Evolutionary conservation across 2,113 vertebrate genomes (phyloP).

Genomic region (Heterochromis multidens): DNA sequence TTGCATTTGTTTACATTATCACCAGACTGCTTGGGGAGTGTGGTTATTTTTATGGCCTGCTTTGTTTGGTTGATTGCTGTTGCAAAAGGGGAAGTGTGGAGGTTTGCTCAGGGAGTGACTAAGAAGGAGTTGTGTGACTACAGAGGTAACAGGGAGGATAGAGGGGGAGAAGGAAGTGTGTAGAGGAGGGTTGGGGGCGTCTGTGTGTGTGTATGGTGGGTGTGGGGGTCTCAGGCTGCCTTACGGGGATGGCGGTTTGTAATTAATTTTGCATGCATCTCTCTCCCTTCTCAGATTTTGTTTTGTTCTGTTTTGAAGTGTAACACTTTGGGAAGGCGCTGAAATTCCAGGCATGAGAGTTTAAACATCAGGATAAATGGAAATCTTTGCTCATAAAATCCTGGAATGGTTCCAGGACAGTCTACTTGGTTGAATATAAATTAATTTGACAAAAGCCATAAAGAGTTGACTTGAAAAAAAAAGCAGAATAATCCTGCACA

Average conservation of each 20-base stretch:
- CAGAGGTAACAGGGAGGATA: slow-evolving; percentile 34
- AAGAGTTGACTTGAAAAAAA: background rate
- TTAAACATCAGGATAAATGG: slow-evolving; percentile 15
- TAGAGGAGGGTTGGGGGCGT: background rate
- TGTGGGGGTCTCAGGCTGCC: slow-evolving; percentile 28
- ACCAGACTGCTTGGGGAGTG: slow-evolving; percentile 52
- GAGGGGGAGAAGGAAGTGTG: background rate
- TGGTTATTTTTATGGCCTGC: slow-evolving; percentile 65
- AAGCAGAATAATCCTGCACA: background rate
- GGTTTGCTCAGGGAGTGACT: slow-evolving; percentile 48
- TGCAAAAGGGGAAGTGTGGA: slow-evolving; percentile 26
- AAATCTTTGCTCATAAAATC: slow-evolving; percentile 7
- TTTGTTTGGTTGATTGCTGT: slow-evolving; percentile 68
- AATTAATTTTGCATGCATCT: slow-evolving; percentile 73
- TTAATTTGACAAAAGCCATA: background rate
- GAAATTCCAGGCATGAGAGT: slow-evolving; percentile 35
- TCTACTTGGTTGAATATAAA: background rate
- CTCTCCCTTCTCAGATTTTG: slow-evolving; percentile 42
- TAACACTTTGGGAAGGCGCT: slow-evolving; percentile 54
- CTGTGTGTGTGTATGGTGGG: background rate
- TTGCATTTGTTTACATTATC: slow-evolving; percentile 69
- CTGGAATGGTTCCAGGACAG: background rate
- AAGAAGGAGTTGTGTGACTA: slow-evolving; percentile 45
- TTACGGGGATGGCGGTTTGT: slow-evolving; percentile 55
- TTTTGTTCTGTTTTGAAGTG: slow-evolving; percentile 57